Evolutionary conservation across 1,140 invertebrate genomes (phyloP).

Genomic region (Pogonus chalceus): DNA sequence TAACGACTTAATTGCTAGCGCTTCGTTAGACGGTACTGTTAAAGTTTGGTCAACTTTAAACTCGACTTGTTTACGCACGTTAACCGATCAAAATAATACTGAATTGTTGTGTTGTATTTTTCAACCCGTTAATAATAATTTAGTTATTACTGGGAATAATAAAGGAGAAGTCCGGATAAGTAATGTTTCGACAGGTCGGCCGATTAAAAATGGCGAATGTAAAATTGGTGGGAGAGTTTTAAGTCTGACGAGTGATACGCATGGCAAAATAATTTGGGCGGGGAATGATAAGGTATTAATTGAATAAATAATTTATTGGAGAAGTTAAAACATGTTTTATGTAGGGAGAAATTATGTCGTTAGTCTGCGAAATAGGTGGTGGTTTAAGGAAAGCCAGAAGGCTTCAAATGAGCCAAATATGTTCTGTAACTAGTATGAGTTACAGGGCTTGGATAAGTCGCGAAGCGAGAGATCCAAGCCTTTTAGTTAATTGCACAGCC

Average conservation of each 20-base stretch:
- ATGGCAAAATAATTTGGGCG: conserved; percentile 69
- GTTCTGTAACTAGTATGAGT: conserved; percentile 61
- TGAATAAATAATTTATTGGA: not conserved
- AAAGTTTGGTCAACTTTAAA: conserved; percentile 58
- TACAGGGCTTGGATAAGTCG: conserved; percentile 75
- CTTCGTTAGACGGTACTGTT: conserved; percentile 63
- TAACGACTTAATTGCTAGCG: conserved; percentile 74
- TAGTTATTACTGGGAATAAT: conserved; percentile 72
- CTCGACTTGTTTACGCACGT: conserved; percentile 52
- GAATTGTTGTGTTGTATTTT: conserved; percentile 69
- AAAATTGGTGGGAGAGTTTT: conserved; percentile 66
- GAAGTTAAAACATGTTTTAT: conserved; percentile 2
- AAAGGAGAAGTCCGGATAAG: conserved; percentile 66
- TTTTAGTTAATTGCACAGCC: conserved; percentile 68
- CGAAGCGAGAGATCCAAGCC: conserved; percentile 61
- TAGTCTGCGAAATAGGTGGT: conserved; percentile 62
- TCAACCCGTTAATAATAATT: conserved; percentile 80
- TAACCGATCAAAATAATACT: conserved; percentile 49
- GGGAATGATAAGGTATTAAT: conserved; percentile 67
- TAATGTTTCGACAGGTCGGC: conserved; percentile 81
- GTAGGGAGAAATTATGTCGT: conserved; percentile 59
- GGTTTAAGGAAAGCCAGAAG: conserved; percentile 60
- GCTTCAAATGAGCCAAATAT: conserved; percentile 47
- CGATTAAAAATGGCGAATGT: conserved; percentile 59
- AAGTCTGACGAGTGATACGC: conserved; percentile 67